Evolutionary conservation across 2,797 vertebrate species (phyloP), one percentile per base, ranked within the genome.

Genomic region (Dallia pectoralis): DNA sequence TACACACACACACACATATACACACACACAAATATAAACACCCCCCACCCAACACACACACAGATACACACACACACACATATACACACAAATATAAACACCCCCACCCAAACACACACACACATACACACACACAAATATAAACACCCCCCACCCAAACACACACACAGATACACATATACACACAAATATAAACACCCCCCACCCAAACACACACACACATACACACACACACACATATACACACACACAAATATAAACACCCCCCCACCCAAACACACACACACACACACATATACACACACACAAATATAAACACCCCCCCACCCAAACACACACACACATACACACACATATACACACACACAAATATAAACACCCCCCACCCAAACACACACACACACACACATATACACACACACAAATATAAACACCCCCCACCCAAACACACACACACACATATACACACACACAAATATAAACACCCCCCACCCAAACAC

Each of bases 261-360:
- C n/a, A n/a, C n/a, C n/a, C n/a, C n/a, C n/a, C n/a, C n/a, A n/a
- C n/a, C n/a, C n/a, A n/a, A n/a, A n/a, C n/a, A n/a, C n/a, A n/a
- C n/a, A n/a, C n/a, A n/a, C 33, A 36, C 33, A 36, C 33, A 36
- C 33, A 36, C 33, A 36, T 7, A 36, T 7, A 65, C 30, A 65
- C 63, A 65, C 63, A 65, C 63, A 65, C 63, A 65, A 16, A 36
- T 30, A 66, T 18, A 66, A 15, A 36, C 15, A 66, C 63, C 36
- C 32, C 36, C 30, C 36, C 19, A 66, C 0, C 12, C 4, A 44
- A 19, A 67, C n/a, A 44, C n/a, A 66, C 18, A 25, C 65, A 44
- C 36, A 25, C 65, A 67, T n/a, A 25, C 8, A 67, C 32, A 18
- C 29, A 19, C 16, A 67, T n/a, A 67, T 9, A 36, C 16, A 19